Percentiles rank a stretch among this genome's conserved stretches.
Conservation (phyloP, 2,797 vertebrate genomes). For the Micromesistius poutassou region DNA sequence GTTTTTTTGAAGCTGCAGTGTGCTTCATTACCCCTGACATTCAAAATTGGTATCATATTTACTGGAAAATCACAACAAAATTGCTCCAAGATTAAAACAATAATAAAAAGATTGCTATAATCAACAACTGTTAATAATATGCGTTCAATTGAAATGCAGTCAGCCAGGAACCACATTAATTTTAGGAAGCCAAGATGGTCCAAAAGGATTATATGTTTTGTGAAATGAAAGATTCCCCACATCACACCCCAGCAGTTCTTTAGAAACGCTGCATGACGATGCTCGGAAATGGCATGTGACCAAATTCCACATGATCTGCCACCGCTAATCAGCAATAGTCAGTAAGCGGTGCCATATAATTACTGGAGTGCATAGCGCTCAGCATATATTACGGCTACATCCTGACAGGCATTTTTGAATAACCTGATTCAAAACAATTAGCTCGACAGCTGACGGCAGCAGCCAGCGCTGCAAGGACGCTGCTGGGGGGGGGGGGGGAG, state of each 20-base stretch:
- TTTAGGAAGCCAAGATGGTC: not conserved
- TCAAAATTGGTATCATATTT: not conserved
- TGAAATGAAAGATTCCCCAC: not conserved
- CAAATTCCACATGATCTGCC: constrained; percentile 27
- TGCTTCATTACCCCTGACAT: constrained; percentile 1
- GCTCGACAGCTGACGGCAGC: constrained; percentile 8
- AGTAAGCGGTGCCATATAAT: constrained; percentile 24
- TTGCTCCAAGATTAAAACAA: not conserved
- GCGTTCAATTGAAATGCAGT: constrained; percentile 1
- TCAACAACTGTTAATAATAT: not conserved
- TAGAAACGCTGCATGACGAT: not conserved
- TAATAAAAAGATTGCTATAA: not conserved
- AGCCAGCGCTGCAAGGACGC: not conserved
- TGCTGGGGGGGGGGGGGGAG: constrained; percentile 16
- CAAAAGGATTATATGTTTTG: not conserved
- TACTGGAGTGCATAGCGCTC: constrained; percentile 6
- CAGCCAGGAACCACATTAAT: not conserved
- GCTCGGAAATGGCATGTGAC: constrained; percentile 9
- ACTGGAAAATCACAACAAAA: constrained; percentile 2
- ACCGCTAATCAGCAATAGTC: constrained; percentile 24
- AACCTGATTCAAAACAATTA: constrained; percentile 34
- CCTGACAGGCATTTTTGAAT: constrained; percentile 12
- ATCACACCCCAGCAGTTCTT: constrained; percentile 6
- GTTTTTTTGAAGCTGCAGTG: not conserved
- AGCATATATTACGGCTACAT: constrained; percentile 24